Evolutionary conservation across 2,888 invertebrate species (phyloP).

Genomic region (Chesias legatella): DNA sequence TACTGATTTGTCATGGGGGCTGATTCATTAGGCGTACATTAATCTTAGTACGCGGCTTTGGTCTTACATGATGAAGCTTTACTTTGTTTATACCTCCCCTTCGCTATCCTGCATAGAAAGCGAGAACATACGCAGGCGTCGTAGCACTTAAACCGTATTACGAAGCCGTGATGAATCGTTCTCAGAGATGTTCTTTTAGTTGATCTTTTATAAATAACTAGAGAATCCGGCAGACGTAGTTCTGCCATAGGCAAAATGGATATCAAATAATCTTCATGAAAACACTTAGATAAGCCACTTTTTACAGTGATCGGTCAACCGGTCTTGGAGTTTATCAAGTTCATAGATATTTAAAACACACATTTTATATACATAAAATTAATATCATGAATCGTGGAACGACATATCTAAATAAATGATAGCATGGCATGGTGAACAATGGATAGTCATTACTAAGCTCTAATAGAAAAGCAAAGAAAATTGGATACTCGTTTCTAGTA

Average conservation of each 20-base stretch:
- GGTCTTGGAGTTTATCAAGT: too few species aligned
- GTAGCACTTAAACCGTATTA: conserved; percentile 13
- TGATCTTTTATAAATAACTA: too few species aligned
- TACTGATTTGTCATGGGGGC: conserved; percentile 69
- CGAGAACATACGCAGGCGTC: neutral
- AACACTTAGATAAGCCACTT: too few species aligned
- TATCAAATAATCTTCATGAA: too few species aligned
- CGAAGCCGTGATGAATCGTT: conserved; percentile 4
- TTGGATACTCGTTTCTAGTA: conserved; percentile 17
- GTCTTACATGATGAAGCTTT: conserved; percentile 46
- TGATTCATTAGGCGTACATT: conserved; percentile 70
- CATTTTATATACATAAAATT: too few species aligned
- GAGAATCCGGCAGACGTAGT: too few species aligned
- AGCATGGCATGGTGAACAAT: too few species aligned
- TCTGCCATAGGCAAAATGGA: too few species aligned
- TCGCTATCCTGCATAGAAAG: neutral
- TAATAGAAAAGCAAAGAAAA: conserved; percentile 12
- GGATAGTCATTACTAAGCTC: conserved; percentile 5
- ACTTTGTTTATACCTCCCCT: conserved; percentile 44
- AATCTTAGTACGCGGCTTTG: conserved; percentile 57
- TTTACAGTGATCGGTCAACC: too few species aligned
- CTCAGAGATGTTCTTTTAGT: neutral
- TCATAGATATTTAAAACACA: too few species aligned
- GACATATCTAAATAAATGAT: too few species aligned
- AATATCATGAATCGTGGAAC: too few species aligned